Evolutionary conservation across 2,797 vertebrate genomes (phyloP).

Genomic region (Liparis tanakae): DNA sequence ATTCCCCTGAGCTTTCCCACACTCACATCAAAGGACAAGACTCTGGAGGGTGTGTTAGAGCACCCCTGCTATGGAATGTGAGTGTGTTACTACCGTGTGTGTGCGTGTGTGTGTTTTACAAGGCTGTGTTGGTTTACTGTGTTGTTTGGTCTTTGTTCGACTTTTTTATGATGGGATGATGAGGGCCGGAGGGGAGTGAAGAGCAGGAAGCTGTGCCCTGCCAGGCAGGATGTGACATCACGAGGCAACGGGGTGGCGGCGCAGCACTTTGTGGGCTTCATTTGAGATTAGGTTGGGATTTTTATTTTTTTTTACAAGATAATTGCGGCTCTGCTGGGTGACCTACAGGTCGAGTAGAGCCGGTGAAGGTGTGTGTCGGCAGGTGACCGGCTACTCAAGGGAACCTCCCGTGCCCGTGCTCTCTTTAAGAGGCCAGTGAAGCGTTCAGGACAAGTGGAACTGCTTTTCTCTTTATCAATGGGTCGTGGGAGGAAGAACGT

Average conservation of each 20-base stretch:
- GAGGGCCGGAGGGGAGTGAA: constrained; percentile 53
- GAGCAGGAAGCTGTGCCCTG: constrained; percentile 55
- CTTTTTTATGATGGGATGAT: constrained; percentile 75
- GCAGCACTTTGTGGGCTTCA: neutral
- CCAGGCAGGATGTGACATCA: constrained; percentile 72
- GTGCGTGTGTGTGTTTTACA: constrained; percentile 72
- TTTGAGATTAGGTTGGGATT: constrained; percentile 15
- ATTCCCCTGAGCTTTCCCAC: constrained; percentile 83
- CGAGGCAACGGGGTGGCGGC: constrained; percentile 20
- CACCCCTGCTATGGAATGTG: constrained; percentile 81
- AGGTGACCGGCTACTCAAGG: neutral
- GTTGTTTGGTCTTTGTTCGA: constrained; percentile 77
- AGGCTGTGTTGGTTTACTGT: constrained; percentile 75
- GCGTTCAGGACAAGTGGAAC: neutral
- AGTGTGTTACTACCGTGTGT: constrained; percentile 71
- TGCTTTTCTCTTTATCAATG: neutral
- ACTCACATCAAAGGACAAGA: constrained; percentile 81
- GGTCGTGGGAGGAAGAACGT: neutral
- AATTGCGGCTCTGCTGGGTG: neutral
- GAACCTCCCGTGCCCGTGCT: neutral
- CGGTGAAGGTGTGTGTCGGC: too few relatives aligned
- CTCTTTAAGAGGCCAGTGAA: neutral
- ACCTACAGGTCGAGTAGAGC: neutral
- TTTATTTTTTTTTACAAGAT: neutral
- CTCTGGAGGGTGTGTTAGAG: constrained; percentile 78